Evolutionary conservation across 2,888 invertebrate genomes (phyloP).

Genomic region (Hirtodrosophila cameraria): DNA sequence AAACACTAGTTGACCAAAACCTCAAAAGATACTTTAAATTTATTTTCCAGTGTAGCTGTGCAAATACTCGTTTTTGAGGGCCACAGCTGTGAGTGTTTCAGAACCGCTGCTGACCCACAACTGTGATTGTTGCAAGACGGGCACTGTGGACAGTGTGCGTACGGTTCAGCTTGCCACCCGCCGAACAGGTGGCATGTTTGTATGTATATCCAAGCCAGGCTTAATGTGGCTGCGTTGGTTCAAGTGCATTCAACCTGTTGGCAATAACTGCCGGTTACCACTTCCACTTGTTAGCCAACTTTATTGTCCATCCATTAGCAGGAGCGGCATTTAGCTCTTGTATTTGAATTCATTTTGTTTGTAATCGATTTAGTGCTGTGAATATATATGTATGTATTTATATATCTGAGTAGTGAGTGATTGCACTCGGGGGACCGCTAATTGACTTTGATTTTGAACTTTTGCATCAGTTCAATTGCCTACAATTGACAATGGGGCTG

Average conservation of each 20-base stretch:
- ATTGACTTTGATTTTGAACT: constrained; percentile 46
- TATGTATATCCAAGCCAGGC: no score
- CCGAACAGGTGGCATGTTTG: constrained; percentile 36
- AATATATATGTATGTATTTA: constrained; percentile 9
- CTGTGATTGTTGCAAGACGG: constrained; percentile 4
- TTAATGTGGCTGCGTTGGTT: constrained; percentile 6
- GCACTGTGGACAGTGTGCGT: not conserved
- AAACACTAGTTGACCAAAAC: no score
- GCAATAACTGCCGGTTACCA: constrained; percentile 26
- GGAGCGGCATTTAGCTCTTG: constrained; percentile 20
- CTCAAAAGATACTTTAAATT: no score
- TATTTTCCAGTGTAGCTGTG: no score
- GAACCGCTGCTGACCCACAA: constrained; percentile 33
- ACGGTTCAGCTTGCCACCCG: constrained; percentile 25
- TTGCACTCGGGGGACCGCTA: constrained; percentile 12
- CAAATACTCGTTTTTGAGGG: constrained; percentile 1
- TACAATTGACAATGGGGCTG: constrained; percentile 30
- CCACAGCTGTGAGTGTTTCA: not conserved
- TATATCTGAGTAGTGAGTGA: constrained; percentile 8
- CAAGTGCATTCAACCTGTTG: constrained; percentile 56
- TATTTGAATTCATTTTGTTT: constrained; percentile 21
- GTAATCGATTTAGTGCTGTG: constrained; percentile 3
- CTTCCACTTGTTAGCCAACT: constrained; percentile 65
- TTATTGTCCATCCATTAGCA: constrained; percentile 57
- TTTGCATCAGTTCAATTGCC: constrained; percentile 44